These are phyloP conservation scores for Sinocyclocheilus anophthalmus DNA, from an alignment of 2,113 vertebrate species.

Conservation along the genomic window DNA sequence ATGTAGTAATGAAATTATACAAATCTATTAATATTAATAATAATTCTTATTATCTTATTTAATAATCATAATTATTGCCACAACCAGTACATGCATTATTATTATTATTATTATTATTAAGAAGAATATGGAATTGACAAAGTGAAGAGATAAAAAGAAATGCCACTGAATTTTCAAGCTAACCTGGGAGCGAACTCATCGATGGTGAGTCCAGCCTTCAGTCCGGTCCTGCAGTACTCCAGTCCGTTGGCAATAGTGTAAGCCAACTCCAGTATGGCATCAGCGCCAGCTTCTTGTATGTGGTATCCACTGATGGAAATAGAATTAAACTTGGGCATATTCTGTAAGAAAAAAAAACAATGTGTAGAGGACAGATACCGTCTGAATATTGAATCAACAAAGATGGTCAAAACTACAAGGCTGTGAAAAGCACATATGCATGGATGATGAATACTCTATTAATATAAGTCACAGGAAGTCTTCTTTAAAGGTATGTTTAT, in stretches of 20 bases:
- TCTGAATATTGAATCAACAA: background rate
- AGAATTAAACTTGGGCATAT: conserved; percentile 99
- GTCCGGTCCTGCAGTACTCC: conserved; percentile 95
- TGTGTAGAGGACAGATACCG: background rate
- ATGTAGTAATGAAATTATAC: too few relatives aligned
- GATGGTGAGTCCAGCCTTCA: conserved; percentile 92
- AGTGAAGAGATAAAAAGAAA: too few relatives aligned
- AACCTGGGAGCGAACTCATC: conserved; percentile 98
- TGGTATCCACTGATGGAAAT: conserved; percentile 99
- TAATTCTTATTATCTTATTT: too few relatives aligned
- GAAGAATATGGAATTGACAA: too few relatives aligned
- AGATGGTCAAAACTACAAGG: background rate
- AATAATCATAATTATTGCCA: too few relatives aligned
- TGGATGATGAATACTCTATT: background rate
- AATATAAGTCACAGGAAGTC: background rate
- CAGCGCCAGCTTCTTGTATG: conserved; percentile 96
- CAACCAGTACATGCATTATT: too few relatives aligned
- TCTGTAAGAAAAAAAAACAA: conserved; percentile 69
- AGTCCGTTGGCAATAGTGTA: conserved; percentile 97
- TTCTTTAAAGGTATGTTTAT: too few relatives aligned
- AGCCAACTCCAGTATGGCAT: conserved; percentile 91
- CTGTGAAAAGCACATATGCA: background rate
- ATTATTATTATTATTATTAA: too few relatives aligned
- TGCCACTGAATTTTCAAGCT: conserved; percentile 12
- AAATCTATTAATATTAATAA: too few relatives aligned